These are phyloP conservation scores for Troglohyphantes excavatus DNA, from an alignment of 2,888 invertebrate species.

Conservation along the genomic window DNA sequence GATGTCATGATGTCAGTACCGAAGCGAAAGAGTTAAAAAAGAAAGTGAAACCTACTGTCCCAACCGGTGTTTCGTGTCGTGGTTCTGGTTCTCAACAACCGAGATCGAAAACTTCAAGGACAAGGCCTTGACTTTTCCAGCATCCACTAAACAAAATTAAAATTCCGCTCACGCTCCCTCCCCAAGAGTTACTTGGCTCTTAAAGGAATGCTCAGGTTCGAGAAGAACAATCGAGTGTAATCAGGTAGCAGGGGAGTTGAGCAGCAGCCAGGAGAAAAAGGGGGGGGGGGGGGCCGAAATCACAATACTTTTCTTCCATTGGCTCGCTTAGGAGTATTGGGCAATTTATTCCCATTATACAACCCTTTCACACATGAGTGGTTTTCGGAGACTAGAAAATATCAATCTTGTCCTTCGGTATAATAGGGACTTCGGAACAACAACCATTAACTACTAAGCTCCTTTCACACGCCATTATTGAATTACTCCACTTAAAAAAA, in stretches of 20 bases:
- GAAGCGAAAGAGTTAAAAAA: neutral
- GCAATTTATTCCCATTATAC: slow-evolving; percentile 37
- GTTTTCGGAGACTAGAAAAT: slow-evolving; percentile 15
- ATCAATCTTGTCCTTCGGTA: neutral
- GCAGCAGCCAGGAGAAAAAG: slow-evolving; percentile 15
- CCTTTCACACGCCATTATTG: slow-evolving; percentile 22
- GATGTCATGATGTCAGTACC: neutral
- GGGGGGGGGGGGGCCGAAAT: neutral
- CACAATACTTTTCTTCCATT: slow-evolving; percentile 34
- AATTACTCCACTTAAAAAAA: slow-evolving; percentile 3
- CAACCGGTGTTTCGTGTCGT: neutral
- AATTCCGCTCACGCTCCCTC: slow-evolving; percentile 31
- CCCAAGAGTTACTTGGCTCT: slow-evolving; percentile 32
- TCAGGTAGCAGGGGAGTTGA: slow-evolving; percentile 32
- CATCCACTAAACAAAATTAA: slow-evolving; percentile 39
- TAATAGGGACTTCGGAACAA: slow-evolving; percentile 10
- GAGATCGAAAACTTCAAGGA: slow-evolving; percentile 38
- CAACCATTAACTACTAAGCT: neutral
- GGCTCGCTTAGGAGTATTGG: neutral
- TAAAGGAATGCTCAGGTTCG: slow-evolving; percentile 34
- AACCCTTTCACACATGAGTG: slow-evolving; percentile 33
- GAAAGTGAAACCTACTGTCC: neutral
- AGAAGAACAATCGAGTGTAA: slow-evolving; percentile 43
- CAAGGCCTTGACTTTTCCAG: slow-evolving; percentile 44
- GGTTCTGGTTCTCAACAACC: neutral